Evolutionary conservation across 2,797 vertebrate genomes (phyloP).

Genomic region (Danio choprae): DNA sequence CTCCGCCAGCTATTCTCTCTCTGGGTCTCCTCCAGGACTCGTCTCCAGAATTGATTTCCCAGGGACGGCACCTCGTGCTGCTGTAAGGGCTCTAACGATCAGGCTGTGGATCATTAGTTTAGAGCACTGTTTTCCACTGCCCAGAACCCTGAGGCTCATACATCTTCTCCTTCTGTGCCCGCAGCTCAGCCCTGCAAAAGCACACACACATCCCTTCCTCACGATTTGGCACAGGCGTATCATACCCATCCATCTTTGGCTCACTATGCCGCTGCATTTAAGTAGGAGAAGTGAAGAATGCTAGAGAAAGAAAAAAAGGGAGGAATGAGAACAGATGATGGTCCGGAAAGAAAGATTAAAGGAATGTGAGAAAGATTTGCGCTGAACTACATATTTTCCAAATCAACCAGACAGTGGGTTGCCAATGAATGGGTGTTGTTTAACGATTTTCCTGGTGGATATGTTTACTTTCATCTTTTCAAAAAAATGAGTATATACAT

Average conservation of each 20-base stretch:
- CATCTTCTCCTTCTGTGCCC: conserved; percentile 65
- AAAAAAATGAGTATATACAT: too few species aligned
- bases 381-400: conserved; percentile 1
- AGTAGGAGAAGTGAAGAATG: conserved; percentile 58
- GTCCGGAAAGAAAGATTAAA: background rate
- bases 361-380: background rate
- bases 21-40: conserved; percentile 67
- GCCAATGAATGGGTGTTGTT: background rate
- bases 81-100: conserved; percentile 80
- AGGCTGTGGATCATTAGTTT: conserved; percentile 82
- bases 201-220: conserved; percentile 63
- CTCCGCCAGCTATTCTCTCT: conserved; percentile 45
- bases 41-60: conserved; percentile 82
- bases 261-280: conserved; percentile 67
- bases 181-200: conserved; percentile 55
- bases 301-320: background rate
- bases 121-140: conserved; percentile 80
- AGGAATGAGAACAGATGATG: background rate
- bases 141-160: conserved; percentile 75
- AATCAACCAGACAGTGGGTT: background rate
- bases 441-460: background rate
- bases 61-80: conserved; percentile 74
- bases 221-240: conserved; percentile 58
- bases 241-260: conserved; percentile 76
- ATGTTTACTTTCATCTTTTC: too few species aligned